Conservation (phyloP, 2,113 vertebrate genomes). For the Meles meles region DNA sequence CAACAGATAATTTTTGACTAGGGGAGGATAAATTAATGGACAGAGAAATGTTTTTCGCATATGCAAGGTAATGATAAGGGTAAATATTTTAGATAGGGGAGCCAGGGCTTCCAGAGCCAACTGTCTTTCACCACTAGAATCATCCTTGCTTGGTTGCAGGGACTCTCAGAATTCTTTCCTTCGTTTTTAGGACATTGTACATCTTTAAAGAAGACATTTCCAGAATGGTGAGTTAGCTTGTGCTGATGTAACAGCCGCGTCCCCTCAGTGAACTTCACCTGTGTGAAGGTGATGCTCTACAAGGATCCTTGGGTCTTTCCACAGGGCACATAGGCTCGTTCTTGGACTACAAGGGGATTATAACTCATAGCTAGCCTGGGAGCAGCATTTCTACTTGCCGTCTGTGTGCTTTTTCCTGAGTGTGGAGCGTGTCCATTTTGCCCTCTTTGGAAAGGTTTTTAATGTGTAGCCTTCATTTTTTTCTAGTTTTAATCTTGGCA, state of each 20-base stretch:
- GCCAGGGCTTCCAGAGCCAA: not conserved
- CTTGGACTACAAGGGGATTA: not conserved
- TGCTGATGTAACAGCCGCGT: not conserved
- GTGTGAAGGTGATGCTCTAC: not conserved
- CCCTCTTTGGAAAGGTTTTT: not conserved
- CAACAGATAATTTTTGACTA: not conserved
- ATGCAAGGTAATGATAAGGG: not conserved
- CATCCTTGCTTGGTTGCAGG: not conserved
- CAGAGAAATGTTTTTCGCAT: not conserved
- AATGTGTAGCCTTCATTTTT: not conserved
- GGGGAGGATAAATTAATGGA: not conserved
- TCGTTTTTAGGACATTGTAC: not conserved
- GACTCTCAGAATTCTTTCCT: not conserved
- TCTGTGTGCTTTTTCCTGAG: not conserved
- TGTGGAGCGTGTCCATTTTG: not conserved
- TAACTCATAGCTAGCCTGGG: not conserved
- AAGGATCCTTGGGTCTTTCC: not conserved
- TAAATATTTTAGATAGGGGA: not conserved
- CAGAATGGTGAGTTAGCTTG: not conserved
- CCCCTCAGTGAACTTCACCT: not conserved
- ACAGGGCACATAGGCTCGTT: not conserved
- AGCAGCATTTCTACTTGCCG: not conserved
- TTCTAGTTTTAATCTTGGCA: slow-evolving; percentile 31
- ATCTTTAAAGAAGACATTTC: not conserved
- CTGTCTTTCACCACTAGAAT: not conserved